phyloP scores from a whole-genome alignment of 2,113 vertebrate genomes.

The Xenopus tropicalis region UCB_Xtro_10.0 CM004443.2:28384001-28384500 shows the following conservation, averaged over 20 bases:
- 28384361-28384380: neutral
- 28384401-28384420: neutral
- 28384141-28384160: no score
- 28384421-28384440: constrained; percentile 5
- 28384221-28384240: no score
- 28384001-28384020: no score
- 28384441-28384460: neutral
- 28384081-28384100: no score
- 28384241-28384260: neutral
- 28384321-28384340: neutral
- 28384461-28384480: neutral
- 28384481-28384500: neutral
- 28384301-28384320: neutral
- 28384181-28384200: no score
- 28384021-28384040: no score
- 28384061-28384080: no score
- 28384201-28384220: no score
- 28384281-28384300: neutral
- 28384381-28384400: neutral
- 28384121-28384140: no score
- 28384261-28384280: neutral
- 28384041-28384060: no score
- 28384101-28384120: no score
- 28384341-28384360: neutral
- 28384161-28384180: no score